phyloP scores from a whole-genome alignment of 2,113 vertebrate species.

The Girardinichthys multiradiatus region DNA sequence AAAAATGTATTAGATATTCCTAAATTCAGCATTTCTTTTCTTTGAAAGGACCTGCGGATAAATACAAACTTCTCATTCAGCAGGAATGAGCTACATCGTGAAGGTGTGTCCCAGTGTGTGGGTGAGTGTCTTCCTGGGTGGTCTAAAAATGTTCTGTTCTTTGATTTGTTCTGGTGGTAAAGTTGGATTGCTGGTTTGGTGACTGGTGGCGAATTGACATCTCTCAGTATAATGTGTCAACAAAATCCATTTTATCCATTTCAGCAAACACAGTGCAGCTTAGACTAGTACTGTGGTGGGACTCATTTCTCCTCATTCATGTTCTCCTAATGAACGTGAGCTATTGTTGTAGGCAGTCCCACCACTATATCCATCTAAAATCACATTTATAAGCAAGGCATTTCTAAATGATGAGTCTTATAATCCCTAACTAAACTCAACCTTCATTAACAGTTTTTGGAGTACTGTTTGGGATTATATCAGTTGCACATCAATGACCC shows the following conservation, averaged over 20 bases:
- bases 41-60: constrained; percentile 40
- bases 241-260: constrained; percentile 34
- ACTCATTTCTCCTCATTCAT: constrained; percentile 13
- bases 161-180: constrained; percentile 36
- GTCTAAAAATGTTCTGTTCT: constrained; percentile 57
- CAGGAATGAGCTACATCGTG: not conserved
- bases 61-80: constrained; percentile 32
- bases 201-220: constrained; percentile 38
- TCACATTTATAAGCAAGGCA: too few species aligned
- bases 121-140: constrained; percentile 59
- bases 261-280: constrained; percentile 9
- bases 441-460: too few species aligned
- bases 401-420: too few species aligned
- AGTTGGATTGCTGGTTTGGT: constrained; percentile 36
- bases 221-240: constrained; percentile 24
- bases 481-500: too few species aligned
- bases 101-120: constrained; percentile 12
- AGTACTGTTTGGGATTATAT: too few species aligned
- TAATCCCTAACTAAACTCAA: too few species aligned
- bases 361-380: too few species aligned
- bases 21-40: not conserved
- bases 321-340: not conserved
- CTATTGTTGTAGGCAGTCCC: not conserved
- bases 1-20: not conserved
- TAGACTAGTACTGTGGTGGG: not conserved